These are phyloP conservation scores for Trichonephila clavipes DNA, from an alignment of 1,140 invertebrate genomes.

Conservation along the genomic window DNA sequence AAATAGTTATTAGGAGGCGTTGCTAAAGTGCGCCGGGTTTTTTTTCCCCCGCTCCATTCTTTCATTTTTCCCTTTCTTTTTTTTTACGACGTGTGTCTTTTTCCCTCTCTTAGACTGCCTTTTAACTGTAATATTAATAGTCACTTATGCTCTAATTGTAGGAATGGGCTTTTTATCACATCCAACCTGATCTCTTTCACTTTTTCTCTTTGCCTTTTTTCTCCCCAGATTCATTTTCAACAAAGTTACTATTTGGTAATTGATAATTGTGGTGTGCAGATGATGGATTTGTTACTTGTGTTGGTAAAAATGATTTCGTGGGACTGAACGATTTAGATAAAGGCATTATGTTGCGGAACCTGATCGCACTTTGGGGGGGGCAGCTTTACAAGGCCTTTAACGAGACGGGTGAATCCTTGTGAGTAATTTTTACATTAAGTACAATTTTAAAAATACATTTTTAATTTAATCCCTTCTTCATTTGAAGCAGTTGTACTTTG, in stretches of 20 bases:
- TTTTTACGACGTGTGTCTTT: constrained; percentile 5
- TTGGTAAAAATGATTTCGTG: neutral
- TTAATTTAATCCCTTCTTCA: too few relatives aligned
- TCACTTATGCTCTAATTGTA: constrained; percentile 69
- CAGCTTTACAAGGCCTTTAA: too few relatives aligned
- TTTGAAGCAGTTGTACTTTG: too few relatives aligned
- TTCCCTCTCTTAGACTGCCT: neutral
- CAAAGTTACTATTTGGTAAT: constrained; percentile 8
- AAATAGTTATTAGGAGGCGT: constrained; percentile 74
- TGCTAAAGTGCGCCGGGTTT: neutral
- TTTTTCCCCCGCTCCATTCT: neutral
- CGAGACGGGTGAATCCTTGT: too few relatives aligned
- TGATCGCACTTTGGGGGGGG: too few relatives aligned
- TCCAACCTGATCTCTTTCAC: constrained; percentile 21
- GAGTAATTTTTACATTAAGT: too few relatives aligned
- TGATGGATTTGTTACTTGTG: neutral
- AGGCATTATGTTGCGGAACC: too few relatives aligned
- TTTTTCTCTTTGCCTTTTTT: neutral
- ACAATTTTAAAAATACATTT: too few relatives aligned
- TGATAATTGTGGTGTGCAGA: neutral
- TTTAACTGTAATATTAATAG: constrained; percentile 65
- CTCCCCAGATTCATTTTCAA: neutral
- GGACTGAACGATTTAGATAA: too few relatives aligned
- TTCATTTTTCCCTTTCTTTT: neutral
- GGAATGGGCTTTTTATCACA: constrained; percentile 28